Evolutionary conservation across 2,113 vertebrate genomes (phyloP).

Genomic region (Poecile atricapillus): DNA sequence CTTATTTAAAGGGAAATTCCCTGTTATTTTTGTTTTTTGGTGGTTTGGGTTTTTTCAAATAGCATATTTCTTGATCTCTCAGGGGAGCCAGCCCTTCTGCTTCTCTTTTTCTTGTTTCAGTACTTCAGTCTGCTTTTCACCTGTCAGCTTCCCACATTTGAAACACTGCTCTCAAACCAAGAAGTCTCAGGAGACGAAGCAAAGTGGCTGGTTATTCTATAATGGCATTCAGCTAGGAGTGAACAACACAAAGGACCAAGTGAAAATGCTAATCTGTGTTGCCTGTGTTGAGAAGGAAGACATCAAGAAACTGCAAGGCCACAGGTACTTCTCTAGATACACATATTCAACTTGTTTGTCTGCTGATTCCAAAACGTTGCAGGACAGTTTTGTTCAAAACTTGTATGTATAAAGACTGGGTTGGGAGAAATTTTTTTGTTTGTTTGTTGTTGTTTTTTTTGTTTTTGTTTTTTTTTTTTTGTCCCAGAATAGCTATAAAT

Average conservation of each 20-base stretch:
- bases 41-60: background rate
- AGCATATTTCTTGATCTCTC: background rate
- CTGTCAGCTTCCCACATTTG: background rate
- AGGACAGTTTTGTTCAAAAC: background rate
- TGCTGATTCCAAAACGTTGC: background rate
- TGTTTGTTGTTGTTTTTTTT: too few relatives aligned
- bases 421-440: too few relatives aligned
- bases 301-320: background rate
- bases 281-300: background rate
- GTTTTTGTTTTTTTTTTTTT: background rate
- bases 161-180: background rate
- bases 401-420: background rate
- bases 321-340: background rate
- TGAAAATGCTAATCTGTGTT: background rate
- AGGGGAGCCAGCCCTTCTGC: background rate
- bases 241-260: background rate
- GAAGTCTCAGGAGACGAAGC: background rate
- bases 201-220: background rate
- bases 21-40: background rate
- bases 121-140: background rate
- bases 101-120: background rate
- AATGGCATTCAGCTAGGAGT: background rate
- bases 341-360: background rate
- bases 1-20: background rate
- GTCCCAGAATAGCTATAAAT: background rate